Conservation (phyloP, 2,888 invertebrate genomes). For the Tetanocera ferruginea region DNA sequence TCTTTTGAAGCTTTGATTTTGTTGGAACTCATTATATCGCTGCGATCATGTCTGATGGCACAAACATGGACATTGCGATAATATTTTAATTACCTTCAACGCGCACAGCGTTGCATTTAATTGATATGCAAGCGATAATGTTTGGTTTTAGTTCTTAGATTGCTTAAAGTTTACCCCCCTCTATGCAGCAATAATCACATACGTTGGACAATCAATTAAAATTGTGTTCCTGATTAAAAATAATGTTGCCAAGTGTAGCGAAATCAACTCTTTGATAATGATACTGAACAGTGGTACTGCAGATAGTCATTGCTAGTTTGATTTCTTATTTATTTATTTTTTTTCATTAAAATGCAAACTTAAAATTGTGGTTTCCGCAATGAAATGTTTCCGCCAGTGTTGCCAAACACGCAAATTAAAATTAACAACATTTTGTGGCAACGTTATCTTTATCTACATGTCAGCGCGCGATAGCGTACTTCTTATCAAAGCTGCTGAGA, state of each 20-base stretch:
- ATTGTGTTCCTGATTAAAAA: conserved; percentile 28
- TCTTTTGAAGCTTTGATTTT: neutral
- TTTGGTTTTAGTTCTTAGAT: neutral
- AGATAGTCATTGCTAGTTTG: no score
- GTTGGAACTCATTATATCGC: neutral
- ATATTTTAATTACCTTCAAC: conserved; percentile 23
- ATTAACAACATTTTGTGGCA: neutral
- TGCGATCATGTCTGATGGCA: conserved; percentile 21
- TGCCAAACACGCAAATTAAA: conserved; percentile 10
- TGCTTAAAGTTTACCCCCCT: no score
- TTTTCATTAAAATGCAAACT: neutral
- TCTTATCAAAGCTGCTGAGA: conserved; percentile 2
- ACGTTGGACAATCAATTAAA: conserved; percentile 29
- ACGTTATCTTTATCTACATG: neutral
- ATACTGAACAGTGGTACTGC: neutral
- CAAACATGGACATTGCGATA: conserved; percentile 28
- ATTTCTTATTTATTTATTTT: no score
- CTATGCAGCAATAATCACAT: neutral
- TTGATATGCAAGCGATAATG: neutral
- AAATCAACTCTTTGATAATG: neutral
- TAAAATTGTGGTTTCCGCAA: neutral
- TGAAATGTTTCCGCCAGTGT: neutral
- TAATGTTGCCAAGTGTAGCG: conserved; percentile 2
- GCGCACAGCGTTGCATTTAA: conserved; percentile 8
- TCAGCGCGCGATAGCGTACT: neutral